phyloP scores from a whole-genome alignment of 2,113 vertebrate genomes.

The Prinia subflava region DNA sequence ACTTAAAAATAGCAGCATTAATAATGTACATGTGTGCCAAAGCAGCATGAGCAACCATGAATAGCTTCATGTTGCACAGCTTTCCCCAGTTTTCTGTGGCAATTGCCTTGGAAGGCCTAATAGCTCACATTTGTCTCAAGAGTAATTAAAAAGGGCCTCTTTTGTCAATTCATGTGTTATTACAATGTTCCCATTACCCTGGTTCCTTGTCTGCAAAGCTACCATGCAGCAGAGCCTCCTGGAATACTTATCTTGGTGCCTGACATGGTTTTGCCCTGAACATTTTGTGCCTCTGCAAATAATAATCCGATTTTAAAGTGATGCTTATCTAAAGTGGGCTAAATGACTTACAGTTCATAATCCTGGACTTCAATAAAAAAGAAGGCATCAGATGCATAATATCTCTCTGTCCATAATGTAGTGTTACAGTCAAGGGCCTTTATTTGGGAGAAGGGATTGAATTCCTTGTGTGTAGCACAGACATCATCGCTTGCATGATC shows the following conservation, averaged over 20 bases:
- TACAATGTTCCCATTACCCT: background rate
- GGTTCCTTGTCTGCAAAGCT: background rate
- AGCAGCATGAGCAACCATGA: background rate
- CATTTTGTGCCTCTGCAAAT: constrained; percentile 31
- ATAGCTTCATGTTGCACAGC: background rate
- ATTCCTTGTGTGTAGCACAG: background rate
- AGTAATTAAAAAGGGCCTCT: background rate
- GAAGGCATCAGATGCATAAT: background rate
- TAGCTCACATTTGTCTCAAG: background rate
- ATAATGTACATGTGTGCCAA: background rate
- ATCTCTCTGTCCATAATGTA: background rate
- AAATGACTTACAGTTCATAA: constrained; percentile 30
- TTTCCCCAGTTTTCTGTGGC: background rate
- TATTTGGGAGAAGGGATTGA: background rate
- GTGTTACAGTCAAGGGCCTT: background rate
- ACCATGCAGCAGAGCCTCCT: background rate
- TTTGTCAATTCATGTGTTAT: background rate
- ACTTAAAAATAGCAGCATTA: background rate
- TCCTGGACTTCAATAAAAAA: constrained; percentile 1
- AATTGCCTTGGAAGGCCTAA: background rate
- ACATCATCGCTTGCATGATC: background rate
- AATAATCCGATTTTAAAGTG: constrained; percentile 59
- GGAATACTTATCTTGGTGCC: background rate
- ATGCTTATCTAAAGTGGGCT: constrained; percentile 46
- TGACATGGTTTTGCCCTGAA: constrained; percentile 20